Evolutionary conservation across 2,888 invertebrate genomes (phyloP), one percentile per base, ranked within the genome.

Genomic region (Temnothorax rugatulus): DNA sequence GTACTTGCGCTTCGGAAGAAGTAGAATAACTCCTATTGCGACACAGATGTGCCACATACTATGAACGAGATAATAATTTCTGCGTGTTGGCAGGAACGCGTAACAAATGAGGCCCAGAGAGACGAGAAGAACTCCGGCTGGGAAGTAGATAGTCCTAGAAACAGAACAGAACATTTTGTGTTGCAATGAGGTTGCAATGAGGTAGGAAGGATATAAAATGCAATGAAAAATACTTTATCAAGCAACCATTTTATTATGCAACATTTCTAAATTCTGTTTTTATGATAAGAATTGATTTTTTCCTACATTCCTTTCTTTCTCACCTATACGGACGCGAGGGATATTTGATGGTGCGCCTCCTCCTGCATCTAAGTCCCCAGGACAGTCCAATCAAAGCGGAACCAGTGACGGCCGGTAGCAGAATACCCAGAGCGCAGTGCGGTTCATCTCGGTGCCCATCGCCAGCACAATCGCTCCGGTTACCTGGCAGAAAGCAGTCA

Each of bases 31-130:
- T 89, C 97, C 97, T 8, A 97, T 91, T 0, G 98, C 98, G 95
- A 98, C 97, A 59, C 97, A 96, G 94, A 97, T 96, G 94, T 99
- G 98, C 99, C 99, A 99, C 59, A 97, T 93, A 79, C 98, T 98
- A 95, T 99, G 99, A 5, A 98, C 96, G 92, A 98, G 97, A 93
- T 97, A 97, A 95, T 99, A 99, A 95, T 99, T 99, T 90, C 97
- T 96, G 88, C 97, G 97, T 0, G 98, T 99, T 95, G 99, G 98
- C 75, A 98, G 95, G 92, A 98, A 97, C 29, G 97, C 97, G 94
- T 97, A 99, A 92, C 97, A 97, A n/a, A 97, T 94, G 38, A 98
- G 95, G 0, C 98, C 99, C 1, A 97, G 94, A 15, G 96, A 95
- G 1, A 98, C 98, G 61, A 98, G 95, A 50, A 96, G 92, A 4